Evolutionary conservation across 1,140 invertebrate genomes (phyloP).

Genomic region (Zaprionus lachaisei): DNA sequence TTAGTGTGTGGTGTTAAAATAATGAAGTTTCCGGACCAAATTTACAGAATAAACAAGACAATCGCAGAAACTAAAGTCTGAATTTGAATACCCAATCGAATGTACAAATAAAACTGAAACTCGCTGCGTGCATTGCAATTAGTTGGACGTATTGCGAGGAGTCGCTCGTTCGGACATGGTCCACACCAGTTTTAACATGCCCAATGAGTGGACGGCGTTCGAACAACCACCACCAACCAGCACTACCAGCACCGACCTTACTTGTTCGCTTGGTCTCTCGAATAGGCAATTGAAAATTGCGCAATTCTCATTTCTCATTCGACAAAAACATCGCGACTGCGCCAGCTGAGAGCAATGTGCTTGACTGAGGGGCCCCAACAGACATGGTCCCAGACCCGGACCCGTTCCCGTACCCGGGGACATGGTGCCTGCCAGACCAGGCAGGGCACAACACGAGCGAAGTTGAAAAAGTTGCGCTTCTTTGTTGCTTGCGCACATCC

Average conservation of each 20-base stretch:
- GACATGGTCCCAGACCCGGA: too few species aligned
- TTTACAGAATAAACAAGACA: too few species aligned
- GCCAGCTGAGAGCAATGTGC: constrained; percentile 2
- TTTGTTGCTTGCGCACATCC: constrained; percentile 79
- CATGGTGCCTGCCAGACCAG: not conserved
- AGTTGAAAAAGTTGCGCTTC: constrained; percentile 82
- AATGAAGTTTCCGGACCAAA: too few species aligned
- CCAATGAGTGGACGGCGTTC: constrained; percentile 43
- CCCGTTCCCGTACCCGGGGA: too few species aligned
- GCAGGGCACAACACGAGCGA: constrained; percentile 12
- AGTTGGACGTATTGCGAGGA: not conserved
- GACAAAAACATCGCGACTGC: constrained; percentile 38
- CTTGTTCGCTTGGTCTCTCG: not conserved
- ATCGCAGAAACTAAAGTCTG: not conserved
- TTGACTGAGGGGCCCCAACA: too few species aligned
- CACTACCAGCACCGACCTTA: constrained; percentile 10
- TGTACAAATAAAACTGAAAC: not conserved
- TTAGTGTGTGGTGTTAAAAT: too few species aligned
- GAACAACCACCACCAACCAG: constrained; percentile 30
- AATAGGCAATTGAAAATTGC: constrained; percentile 32
- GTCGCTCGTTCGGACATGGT: constrained; percentile 10
- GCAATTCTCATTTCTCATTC: constrained; percentile 50
- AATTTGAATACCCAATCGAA: not conserved
- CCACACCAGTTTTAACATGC: constrained; percentile 20
- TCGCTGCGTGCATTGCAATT: not conserved